These are phyloP conservation scores for Euwallacea fornicatus DNA, from an alignment of 1,140 invertebrate species.

Conservation along the genomic window DNA sequence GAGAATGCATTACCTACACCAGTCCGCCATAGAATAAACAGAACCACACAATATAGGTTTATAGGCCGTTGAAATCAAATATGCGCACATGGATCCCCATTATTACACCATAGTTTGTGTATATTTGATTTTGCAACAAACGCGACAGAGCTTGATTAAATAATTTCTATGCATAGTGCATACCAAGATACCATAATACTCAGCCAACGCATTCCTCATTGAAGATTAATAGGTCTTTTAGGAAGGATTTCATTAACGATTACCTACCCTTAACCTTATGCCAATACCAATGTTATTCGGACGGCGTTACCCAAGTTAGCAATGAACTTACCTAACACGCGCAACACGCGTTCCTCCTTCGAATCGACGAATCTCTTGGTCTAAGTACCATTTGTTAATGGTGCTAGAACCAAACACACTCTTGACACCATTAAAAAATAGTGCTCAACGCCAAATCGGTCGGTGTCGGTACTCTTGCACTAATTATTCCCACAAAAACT, in stretches of 20 bases:
- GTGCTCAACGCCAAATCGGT: constrained; percentile 45
- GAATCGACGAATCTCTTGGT: constrained; percentile 18
- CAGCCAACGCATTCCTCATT: not conserved
- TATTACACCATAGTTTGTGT: constrained; percentile 19
- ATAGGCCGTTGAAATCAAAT: constrained; percentile 15
- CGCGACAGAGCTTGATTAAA: constrained; percentile 11
- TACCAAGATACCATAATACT: constrained; percentile 4
- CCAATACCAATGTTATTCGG: no score
- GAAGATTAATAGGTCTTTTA: not conserved
- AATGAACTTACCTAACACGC: no score
- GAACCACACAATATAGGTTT: constrained; percentile 6
- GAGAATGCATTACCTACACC: not conserved
- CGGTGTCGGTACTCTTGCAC: not conserved
- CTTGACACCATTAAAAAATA: constrained; percentile 54
- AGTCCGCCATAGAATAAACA: not conserved
- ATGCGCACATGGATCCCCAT: constrained; percentile 12
- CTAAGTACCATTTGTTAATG: constrained; percentile 52
- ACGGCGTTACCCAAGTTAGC: no score
- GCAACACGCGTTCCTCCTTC: no score
- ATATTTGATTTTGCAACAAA: constrained; percentile 15
- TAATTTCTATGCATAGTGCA: constrained; percentile 21
- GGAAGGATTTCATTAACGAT: no score
- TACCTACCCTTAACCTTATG: no score
- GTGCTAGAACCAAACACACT: constrained; percentile 46
- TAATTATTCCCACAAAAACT: constrained; percentile 25